Evolutionary conservation across 2,888 invertebrate genomes (phyloP), one percentile per base, ranked within the genome.

Genomic region (Tetheella fluctuosa): DNA sequence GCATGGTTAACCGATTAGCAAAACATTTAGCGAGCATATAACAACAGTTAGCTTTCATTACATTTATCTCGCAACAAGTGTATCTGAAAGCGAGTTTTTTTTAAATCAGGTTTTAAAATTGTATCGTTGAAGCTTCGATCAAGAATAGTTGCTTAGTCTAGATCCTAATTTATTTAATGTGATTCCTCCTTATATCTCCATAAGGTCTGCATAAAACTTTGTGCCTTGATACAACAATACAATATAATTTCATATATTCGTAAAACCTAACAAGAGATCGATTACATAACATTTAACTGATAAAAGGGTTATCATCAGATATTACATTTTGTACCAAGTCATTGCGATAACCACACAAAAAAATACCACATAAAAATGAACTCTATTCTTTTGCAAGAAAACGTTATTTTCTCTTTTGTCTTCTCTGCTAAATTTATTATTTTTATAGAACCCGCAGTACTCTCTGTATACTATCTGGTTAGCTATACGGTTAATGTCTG

Each of bases 1-100:
- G 74, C 69, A 70, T 74, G 74, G 71, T 80, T 80, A 82, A 77
- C 75, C 72, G 74, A 80, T 83, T 80, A 82, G 74, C 74, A 69
- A 78, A 74, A 60, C 70, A 76, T 79, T 80, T 75, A 81, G 74
- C 76, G 67, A 72, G 69, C 67, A 67, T 67, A 67, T 68, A 64
- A 73, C 67, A 73, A 72, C 68, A 63, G 71, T 76, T 68, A 57
- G 69, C 63, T 70, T 77, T 75, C 63, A 76, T 74, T 78, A 71
- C 72, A 34, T 54, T 52, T 30, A 54, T 28, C 55, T 34, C 52
- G 55, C 28, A 58, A 20, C n/a, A n/a, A 6, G n/a, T 30, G 23
- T 23, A 55, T 23, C 53, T 58, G 30, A 34, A 30, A 30, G 30
- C 15, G 37, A 15, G 15, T 2, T 37, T 10, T 10, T 3, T 28